Evolutionary conservation across 1,140 invertebrate species (phyloP), one percentile per base, ranked within the genome.

Genomic region (Apocrypta bakeri): DNA sequence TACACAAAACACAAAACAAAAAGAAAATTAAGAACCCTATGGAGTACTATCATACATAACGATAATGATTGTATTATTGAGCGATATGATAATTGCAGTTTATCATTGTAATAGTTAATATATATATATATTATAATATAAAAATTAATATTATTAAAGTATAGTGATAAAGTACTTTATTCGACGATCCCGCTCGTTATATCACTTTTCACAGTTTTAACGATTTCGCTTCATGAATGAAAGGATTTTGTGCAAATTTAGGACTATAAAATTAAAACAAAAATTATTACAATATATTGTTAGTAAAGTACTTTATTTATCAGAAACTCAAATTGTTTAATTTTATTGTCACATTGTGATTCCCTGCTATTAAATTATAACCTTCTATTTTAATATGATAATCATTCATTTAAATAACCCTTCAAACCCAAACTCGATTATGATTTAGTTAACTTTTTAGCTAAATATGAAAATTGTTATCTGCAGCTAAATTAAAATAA

Each of bases 31-130:
- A 71, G 42, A 83, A 82, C 74, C 72, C 77, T 79, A 78, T 81
- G 79, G 69, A 84, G 75, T 84, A 82, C 85, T 85, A 84, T 83
- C 83, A 75, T 83, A 61, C 80, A 85, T 85, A 82, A 85, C 66
- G 83, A 84, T 88, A 87, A 88, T 84, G 83, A 87, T 84, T 87
- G 86, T 87, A 86, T 79, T 85, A 86, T 86, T 84, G 82, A 87
- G 78, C 83, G 80, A 86, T 85, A 85, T 86, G 83, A 83, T 86
- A 86, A 85, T 84, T 85, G 81, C 87, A 87, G 77, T 84, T 84
- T 84, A 81, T 84, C 83, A 84, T 84, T 84, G 79, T 84, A 84
- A 84, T 84, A 81, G 79, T 84, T 80, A 80, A 78, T 83, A 83
- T 83, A 82, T 82, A 81, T 74, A 83, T 83, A 84, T 84, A 84